Percentiles rank a stretch among this genome's conserved stretches.
These are phyloP conservation scores for Lasiurus cinereus DNA, from an alignment of 2,113 vertebrate species.

Conservation along the genomic window DNA sequence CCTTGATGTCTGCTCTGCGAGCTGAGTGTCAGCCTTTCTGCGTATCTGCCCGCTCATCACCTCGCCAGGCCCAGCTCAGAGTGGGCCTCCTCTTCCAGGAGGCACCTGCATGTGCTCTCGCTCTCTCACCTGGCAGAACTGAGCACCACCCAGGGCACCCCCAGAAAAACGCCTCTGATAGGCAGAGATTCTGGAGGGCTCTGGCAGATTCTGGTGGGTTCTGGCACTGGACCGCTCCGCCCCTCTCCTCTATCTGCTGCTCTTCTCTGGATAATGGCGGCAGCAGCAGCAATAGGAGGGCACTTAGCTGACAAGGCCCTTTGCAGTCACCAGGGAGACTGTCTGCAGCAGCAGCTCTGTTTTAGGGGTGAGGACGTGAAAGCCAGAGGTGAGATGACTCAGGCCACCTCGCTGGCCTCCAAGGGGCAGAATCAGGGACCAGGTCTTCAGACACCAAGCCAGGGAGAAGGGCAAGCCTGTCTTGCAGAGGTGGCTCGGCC, in stretches of 20 bases:
- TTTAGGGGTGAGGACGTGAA: not conserved
- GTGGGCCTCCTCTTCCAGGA: not conserved
- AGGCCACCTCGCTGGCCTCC: not conserved
- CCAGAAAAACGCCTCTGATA: accelerated
- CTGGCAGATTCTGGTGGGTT: not conserved
- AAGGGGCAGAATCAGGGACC: not conserved
- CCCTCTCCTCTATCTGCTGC: accelerated
- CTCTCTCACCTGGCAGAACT: not conserved
- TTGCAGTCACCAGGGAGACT: not conserved
- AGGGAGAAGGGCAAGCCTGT: not conserved
- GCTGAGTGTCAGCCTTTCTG: not conserved
- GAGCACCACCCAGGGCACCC: not conserved
- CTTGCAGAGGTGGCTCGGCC: accelerated
- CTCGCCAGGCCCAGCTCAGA: not conserved
- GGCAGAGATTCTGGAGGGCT: not conserved
- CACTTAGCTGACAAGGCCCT: not conserved
- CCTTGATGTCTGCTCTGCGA: not conserved
- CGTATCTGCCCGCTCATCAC: accelerated
- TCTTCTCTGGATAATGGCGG: not conserved
- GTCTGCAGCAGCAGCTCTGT: not conserved
- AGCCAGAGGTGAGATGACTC: not conserved
- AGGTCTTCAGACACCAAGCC: not conserved
- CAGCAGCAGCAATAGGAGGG: not conserved
- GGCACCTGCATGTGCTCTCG: accelerated
- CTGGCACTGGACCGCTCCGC: not conserved